Base-by-base conservation (phyloP, 2,888 invertebrate species). In the Gisinianus flammeolus region DNA sequence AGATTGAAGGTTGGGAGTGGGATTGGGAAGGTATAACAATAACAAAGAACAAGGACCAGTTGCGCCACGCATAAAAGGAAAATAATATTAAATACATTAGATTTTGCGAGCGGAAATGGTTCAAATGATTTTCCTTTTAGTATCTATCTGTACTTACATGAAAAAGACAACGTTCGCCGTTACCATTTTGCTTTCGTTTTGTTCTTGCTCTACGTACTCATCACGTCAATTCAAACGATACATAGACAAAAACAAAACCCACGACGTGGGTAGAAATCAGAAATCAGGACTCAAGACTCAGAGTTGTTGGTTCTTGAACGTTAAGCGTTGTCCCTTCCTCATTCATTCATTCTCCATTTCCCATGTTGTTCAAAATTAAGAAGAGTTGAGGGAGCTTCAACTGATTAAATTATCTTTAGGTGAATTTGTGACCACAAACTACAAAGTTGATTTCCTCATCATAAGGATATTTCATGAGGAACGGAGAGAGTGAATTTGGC, bases 361-460 rank as follows among this genome's bases (percentile, higher is more conserved):
- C n/a, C n/a, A n/a, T n/a, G n/a, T n/a, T n/a, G n/a, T n/a, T n/a
- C n/a, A n/a, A n/a, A n/a, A n/a, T n/a, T n/a, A n/a, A n/a, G n/a
- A 31, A n/a, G 67, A 31, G 35, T 22, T 12, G 67, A 28, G 26
- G 28, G 16, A 62, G 24, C 2, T 62, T 26, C 5, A 26, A 26
- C 62, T 62, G 62, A 74, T 74, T 74, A 74, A 74, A 74, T 74
- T 74, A 74, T 74, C n/a, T 30, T 16, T 44, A 31, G 62, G 28
- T 66, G 44, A 64, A 74, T 35, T 74, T 74, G 73, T 74, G 64
- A n/a, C n/a, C n/a, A n/a, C n/a, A n/a, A 74, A 74, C 73, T 52
- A 44, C 73, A 74, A 74, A 52, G 68, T 68, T 44, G 64, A 64
- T 74, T 74, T 66, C 44, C 64, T 66, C 26, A 33, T 44, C 73